These are phyloP conservation scores for Esox lucius DNA, from an alignment of 2,797 vertebrate species.

Conservation along the genomic window DNA sequence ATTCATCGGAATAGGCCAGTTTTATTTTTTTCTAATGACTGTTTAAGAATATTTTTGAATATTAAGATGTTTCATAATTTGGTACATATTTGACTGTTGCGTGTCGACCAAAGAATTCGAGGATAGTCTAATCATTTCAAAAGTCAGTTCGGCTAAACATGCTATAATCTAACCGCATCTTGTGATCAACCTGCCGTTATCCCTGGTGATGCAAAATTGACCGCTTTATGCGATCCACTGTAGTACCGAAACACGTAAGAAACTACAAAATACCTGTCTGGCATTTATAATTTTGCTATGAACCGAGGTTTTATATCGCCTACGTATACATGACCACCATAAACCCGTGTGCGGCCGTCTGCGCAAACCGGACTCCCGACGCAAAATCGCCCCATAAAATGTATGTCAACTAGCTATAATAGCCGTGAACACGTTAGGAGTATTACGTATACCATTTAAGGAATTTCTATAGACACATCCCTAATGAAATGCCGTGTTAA, in stretches of 20 bases:
- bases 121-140: background rate
- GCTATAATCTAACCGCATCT: background rate
- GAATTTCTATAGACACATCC: background rate
- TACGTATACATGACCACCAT: background rate
- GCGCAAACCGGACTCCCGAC: constrained; percentile 5
- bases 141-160: background rate
- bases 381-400: constrained; percentile 28
- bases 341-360: background rate
- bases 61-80: background rate
- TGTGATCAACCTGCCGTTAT: background rate
- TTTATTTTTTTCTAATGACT: too few species aligned
- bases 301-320: background rate
- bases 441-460: background rate
- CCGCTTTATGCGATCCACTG: background rate
- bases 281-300: background rate
- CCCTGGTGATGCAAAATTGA: background rate
- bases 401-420: background rate
- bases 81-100: background rate
- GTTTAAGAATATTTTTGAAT: background rate
- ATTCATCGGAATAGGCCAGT: too few species aligned
- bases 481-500: background rate
- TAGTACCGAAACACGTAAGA: background rate
- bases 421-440: background rate
- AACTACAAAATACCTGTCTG: background rate
- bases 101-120: background rate